These are phyloP conservation scores for Sycophaga agraensis DNA, from an alignment of 1,140 invertebrate species.

Conservation along the genomic window DNA sequence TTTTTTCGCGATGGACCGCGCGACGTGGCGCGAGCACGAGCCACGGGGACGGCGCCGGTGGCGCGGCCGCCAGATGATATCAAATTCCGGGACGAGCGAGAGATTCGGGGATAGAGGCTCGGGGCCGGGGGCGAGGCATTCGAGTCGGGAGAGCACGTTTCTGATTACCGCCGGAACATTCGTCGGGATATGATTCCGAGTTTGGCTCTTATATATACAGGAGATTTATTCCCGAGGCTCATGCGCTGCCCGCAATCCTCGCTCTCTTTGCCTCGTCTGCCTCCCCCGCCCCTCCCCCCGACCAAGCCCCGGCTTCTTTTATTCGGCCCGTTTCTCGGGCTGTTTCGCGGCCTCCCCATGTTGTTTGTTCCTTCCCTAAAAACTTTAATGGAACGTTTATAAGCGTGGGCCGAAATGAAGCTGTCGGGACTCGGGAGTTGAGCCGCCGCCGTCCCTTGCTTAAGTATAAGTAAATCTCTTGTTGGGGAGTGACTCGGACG, in stretches of 20 bases:
- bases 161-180: constrained; percentile 19
- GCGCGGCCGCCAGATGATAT: constrained; percentile 7
- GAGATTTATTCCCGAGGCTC: constrained; percentile 17
- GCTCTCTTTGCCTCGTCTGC: too few species aligned
- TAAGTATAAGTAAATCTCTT: too few species aligned
- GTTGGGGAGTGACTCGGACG: too few species aligned
- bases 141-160: constrained; percentile 18
- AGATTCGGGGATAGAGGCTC: constrained; percentile 5
- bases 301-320: not conserved
- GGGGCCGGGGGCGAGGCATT: not conserved
- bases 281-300: not conserved
- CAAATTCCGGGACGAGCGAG: constrained; percentile 8
- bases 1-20: constrained; percentile 1
- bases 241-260: too few species aligned
- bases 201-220: constrained; percentile 4
- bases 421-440: too few species aligned
- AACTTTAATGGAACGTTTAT: too few species aligned
- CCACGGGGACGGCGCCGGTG: not conserved
- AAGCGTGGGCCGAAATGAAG: too few species aligned
- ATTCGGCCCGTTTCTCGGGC: too few species aligned
- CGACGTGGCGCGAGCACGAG: not conserved
- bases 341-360: too few species aligned
- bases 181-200: constrained; percentile 20
- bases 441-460: too few species aligned
- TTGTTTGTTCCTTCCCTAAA: too few species aligned